These are phyloP conservation scores for Drosophila lacteicornis DNA, from an alignment of 1,140 invertebrate species.

Conservation along the genomic window DNA sequence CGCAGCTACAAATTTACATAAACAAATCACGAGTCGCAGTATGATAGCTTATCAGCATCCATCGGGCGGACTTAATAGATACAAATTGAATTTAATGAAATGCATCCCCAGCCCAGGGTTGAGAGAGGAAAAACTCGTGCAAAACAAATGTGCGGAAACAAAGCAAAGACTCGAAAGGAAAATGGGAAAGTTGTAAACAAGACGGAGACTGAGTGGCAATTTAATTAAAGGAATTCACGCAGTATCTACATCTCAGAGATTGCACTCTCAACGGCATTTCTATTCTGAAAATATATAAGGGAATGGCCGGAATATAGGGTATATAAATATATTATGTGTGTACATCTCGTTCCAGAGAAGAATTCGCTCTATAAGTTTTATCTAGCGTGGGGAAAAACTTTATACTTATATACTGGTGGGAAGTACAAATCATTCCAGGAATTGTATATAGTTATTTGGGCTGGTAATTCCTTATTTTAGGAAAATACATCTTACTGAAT, in stretches of 20 bases:
- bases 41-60: slow-evolving; percentile 49
- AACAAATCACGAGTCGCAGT: slow-evolving; percentile 55
- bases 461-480: background rate
- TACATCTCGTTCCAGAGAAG: slow-evolving; percentile 14
- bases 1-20: slow-evolving; percentile 59
- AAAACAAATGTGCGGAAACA: slow-evolving; percentile 35
- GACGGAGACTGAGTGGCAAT: slow-evolving; percentile 10
- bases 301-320: background rate
- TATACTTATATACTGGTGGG: background rate
- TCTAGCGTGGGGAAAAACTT: background rate
- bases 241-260: slow-evolving; percentile 22
- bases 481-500: no score
- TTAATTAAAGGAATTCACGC: slow-evolving; percentile 38
- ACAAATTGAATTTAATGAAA: slow-evolving; percentile 62
- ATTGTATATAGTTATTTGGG: background rate
- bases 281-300: slow-evolving; percentile 4
- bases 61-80: slow-evolving; percentile 41
- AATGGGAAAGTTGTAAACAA: slow-evolving; percentile 16
- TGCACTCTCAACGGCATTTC: slow-evolving; percentile 1
- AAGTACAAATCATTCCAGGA: background rate
- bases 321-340: slow-evolving; percentile 5
- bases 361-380: background rate
- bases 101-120: slow-evolving; percentile 39
- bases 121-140: slow-evolving; percentile 34
- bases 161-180: slow-evolving; percentile 10